Conservation (phyloP, 1,140 invertebrate genomes). For the Caenorhabditis briggsae region DNA sequence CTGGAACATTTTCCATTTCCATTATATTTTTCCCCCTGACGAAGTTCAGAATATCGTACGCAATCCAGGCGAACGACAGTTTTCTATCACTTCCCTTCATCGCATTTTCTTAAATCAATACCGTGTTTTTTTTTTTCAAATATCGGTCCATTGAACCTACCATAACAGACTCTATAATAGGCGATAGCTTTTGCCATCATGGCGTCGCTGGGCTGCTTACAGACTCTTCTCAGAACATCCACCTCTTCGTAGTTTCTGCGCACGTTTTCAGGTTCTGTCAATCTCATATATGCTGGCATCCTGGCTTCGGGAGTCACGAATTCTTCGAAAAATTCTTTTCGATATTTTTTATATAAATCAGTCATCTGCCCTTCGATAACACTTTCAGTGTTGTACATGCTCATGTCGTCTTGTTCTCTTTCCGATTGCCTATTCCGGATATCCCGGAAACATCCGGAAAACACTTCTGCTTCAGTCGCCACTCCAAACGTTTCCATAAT, state of each 20-base stretch:
- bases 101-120: neutral
- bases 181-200: constrained; percentile 13
- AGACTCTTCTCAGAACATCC: constrained; percentile 10
- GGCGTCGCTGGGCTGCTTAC: neutral
- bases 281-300: neutral
- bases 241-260: neutral
- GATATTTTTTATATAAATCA: neutral
- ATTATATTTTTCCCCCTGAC: neutral
- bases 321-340: constrained; percentile 47
- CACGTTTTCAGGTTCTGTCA: neutral
- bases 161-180: neutral
- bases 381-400: constrained; percentile 4
- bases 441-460: constrained; percentile 55
- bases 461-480: constrained; percentile 56
- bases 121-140: too few relatives aligned
- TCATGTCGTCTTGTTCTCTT: constrained; percentile 44
- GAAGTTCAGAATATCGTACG: neutral
- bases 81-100: neutral
- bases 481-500: constrained; percentile 63
- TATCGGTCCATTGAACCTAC: neutral
- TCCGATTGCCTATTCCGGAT: constrained; percentile 46
- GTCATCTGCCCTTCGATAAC: constrained; percentile 18
- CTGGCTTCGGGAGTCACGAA: neutral
- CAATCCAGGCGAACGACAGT: constrained; percentile 15
- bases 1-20: neutral